These are phyloP conservation scores for Sipunculus nudus DNA, from an alignment of 2,888 invertebrate genomes.

Conservation along the genomic window DNA sequence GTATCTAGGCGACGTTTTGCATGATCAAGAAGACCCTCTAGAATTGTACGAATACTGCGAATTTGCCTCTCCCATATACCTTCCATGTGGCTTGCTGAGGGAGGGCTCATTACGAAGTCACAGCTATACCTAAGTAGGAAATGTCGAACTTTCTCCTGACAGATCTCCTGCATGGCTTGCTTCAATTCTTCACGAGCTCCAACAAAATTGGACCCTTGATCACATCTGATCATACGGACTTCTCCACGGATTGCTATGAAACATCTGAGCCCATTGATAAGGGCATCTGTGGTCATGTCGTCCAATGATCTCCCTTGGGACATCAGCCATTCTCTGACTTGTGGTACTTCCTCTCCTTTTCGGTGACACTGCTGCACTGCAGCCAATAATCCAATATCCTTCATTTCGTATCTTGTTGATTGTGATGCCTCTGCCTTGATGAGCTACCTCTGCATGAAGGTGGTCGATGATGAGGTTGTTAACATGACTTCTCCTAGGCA, in stretches of 20 bases:
- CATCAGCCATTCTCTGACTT: slow-evolving; percentile 34
- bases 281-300: slow-evolving; percentile 42
- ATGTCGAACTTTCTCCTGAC: slow-evolving; percentile 1
- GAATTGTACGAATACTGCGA: slow-evolving; percentile 15
- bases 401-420: too few relatives aligned
- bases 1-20: slow-evolving; percentile 5
- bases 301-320: slow-evolving; percentile 38
- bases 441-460: too few relatives aligned
- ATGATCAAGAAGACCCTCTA: slow-evolving; percentile 6
- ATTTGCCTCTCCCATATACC: slow-evolving; percentile 27
- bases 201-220: slow-evolving; percentile 45
- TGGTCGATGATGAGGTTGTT: too few relatives aligned
- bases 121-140: slow-evolving; percentile 1
- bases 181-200: slow-evolving; percentile 41
- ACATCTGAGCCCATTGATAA: slow-evolving; percentile 41
- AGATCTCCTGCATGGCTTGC: slow-evolving; percentile 6
- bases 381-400: too few relatives aligned
- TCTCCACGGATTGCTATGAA: slow-evolving; percentile 41
- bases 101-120: slow-evolving; percentile 15
- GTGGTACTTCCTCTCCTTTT: background rate
- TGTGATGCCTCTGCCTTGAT: too few relatives aligned
- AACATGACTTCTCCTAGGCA: too few relatives aligned
- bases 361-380: background rate
- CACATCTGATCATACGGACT: slow-evolving; percentile 34
- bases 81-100: slow-evolving; percentile 19